phyloP scores from a whole-genome alignment of 2,797 vertebrate species.

The Merluccius polli region DNA sequence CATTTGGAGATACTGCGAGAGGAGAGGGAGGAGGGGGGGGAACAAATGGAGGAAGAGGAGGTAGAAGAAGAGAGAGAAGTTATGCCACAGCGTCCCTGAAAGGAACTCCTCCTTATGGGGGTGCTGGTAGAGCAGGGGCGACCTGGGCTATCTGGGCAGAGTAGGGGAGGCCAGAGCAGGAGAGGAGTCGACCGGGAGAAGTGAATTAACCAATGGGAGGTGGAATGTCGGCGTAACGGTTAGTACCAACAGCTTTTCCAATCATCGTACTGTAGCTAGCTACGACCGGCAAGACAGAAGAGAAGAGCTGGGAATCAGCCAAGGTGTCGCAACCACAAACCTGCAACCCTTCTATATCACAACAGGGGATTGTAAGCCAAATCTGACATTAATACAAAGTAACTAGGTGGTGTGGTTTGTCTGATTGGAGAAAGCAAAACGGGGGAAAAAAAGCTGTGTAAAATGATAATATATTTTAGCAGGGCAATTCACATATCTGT shows the following conservation, averaged over 20 bases:
- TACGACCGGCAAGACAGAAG: background rate
- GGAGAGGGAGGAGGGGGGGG: constrained; percentile 72
- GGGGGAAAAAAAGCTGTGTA: background rate
- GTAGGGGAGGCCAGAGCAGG: constrained; percentile 23
- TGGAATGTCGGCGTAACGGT: background rate
- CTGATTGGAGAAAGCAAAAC: background rate
- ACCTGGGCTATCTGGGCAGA: constrained; percentile 20
- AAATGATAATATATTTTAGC: background rate
- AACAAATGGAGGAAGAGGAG: constrained; percentile 80
- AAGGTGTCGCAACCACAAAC: background rate
- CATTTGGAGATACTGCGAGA: constrained; percentile 83
- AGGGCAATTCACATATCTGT: background rate
- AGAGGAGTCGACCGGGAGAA: background rate
- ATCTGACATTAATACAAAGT: background rate
- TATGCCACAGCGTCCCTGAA: constrained; percentile 81
- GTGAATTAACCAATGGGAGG: background rate
- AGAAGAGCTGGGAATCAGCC: background rate
- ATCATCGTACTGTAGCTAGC: background rate
- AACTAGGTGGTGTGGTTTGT: background rate
- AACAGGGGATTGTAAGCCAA: background rate
- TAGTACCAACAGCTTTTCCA: background rate
- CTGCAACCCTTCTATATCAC: background rate
- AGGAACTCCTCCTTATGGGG: constrained; percentile 79
- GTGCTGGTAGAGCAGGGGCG: constrained; percentile 56
- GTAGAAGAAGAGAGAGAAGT: background rate